These are phyloP conservation scores for Bungarus multicinctus DNA, from an alignment of 2,113 vertebrate genomes.

Conservation along the genomic window DNA sequence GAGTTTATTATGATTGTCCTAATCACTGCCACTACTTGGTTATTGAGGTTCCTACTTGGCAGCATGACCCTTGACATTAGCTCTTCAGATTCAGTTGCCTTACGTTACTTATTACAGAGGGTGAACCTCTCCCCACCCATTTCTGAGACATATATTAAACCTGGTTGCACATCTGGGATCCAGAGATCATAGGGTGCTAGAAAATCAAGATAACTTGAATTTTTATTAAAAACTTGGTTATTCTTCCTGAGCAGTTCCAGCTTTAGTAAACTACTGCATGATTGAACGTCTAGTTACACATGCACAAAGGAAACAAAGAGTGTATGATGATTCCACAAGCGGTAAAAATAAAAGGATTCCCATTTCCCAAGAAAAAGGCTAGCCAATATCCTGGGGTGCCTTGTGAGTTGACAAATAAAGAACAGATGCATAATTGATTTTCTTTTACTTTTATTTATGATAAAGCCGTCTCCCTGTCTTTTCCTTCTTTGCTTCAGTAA, in stretches of 20 bases:
- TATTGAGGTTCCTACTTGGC: not conserved
- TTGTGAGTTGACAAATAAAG: conserved; percentile 1
- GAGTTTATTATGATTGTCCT: not conserved
- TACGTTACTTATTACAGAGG: not conserved
- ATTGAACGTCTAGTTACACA: not conserved
- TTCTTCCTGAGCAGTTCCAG: not conserved
- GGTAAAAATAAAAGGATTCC: not conserved
- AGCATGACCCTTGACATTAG: not conserved
- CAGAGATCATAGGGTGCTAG: not conserved
- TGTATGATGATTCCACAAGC: not conserved
- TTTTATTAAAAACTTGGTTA: not conserved
- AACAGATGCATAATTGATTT: not conserved
- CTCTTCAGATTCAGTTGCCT: not conserved
- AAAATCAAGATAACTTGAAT: not conserved
- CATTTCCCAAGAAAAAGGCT: not conserved
- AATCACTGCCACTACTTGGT: not conserved
- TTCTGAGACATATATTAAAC: not conserved
- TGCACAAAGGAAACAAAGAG: not conserved
- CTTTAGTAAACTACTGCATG: not conserved
- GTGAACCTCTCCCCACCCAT: not conserved
- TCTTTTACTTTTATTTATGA: not conserved
- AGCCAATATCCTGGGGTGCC: not conserved
- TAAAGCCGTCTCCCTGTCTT: not conserved
- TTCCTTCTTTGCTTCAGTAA: not conserved
- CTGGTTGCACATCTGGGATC: not conserved